phyloP scores from a whole-genome alignment of 2,113 vertebrate genomes.

The Neodon shergylaensis region DNA sequence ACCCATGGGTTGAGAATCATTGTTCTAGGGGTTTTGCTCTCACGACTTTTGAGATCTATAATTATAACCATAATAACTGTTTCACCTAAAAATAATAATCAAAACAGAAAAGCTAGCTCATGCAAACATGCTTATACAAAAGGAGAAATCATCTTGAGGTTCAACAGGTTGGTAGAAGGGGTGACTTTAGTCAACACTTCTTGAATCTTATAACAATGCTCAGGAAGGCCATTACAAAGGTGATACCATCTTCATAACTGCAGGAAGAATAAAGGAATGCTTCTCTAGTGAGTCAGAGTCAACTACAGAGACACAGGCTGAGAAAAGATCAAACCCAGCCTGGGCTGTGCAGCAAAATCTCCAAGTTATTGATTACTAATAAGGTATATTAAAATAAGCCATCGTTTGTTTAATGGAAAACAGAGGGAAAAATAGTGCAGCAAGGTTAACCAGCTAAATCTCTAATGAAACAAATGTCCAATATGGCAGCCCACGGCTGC shows the following conservation, averaged over 20 bases:
- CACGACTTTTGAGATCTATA: not conserved
- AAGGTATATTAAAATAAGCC: conserved; percentile 16
- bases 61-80: not conserved
- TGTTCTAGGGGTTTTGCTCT: not conserved
- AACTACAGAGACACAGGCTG: not conserved
- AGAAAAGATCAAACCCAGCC: not conserved
- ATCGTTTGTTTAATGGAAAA: conserved; percentile 18
- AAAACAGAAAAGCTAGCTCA: not conserved
- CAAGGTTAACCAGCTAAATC: not conserved
- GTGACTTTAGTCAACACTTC: not conserved
- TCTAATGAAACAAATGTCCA: not conserved
- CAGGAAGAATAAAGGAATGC: not conserved
- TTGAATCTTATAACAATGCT: not conserved
- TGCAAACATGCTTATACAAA: not conserved
- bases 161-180: not conserved
- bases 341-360: not conserved
- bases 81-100: not conserved
- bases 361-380: not conserved
- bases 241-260: not conserved
- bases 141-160: not conserved
- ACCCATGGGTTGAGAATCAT: not conserved
- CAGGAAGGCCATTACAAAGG: not conserved
- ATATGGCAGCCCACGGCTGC: not conserved
- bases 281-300: not conserved
- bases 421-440: conserved; percentile 19